These are phyloP conservation scores for Nasonia oneida DNA, from an alignment of 2,888 invertebrate species.

Conservation along the genomic window DNA sequence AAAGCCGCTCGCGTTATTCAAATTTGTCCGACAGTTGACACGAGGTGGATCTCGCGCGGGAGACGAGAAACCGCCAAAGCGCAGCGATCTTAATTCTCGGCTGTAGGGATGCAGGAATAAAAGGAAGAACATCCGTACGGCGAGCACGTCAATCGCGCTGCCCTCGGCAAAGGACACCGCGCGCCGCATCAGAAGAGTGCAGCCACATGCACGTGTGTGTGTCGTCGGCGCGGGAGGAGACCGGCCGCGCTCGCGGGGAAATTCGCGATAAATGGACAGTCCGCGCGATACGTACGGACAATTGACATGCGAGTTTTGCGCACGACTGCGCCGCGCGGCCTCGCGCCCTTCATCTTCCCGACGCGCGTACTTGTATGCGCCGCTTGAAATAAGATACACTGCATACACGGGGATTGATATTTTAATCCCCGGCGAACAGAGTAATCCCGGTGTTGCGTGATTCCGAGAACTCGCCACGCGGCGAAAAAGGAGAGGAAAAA, in stretches of 20 bases:
- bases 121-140: not conserved
- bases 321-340: constrained; percentile 14
- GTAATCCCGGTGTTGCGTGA: not conserved
- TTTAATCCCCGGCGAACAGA: constrained; percentile 6
- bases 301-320: constrained; percentile 50
- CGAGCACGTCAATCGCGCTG: constrained; percentile 11
- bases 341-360: constrained; percentile 24
- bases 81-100: constrained; percentile 18
- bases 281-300: constrained; percentile 39
- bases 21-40: not conserved
- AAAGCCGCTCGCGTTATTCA: not conserved
- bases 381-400: constrained; percentile 10
- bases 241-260: not conserved
- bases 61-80: constrained; percentile 7
- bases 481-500: not conserved
- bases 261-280: constrained; percentile 27
- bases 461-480: not conserved
- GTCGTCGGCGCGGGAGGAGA: not conserved
- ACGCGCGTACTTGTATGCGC: not conserved
- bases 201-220: not conserved
- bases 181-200: not conserved
- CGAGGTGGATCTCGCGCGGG: not conserved
- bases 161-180: not conserved
- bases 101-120: not conserved
- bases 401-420: not conserved